Percentiles rank a stretch among this genome's conserved stretches.
phyloP scores from a whole-genome alignment of 2,797 vertebrate genomes.

The Martes flavigula region DNA sequence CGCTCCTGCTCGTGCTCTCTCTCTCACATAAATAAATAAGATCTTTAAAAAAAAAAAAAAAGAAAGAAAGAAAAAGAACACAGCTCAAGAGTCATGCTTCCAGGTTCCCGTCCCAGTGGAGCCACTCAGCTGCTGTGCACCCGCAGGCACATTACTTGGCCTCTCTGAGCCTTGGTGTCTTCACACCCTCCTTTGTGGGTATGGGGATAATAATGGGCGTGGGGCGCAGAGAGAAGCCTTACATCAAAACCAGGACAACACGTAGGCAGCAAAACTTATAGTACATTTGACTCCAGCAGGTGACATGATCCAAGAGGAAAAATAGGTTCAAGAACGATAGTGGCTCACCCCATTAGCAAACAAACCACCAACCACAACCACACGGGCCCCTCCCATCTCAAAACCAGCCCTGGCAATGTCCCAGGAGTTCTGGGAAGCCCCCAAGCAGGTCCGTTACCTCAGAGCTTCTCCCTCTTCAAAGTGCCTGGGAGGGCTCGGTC shows the following conservation, averaged over 20 bases:
- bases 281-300: not conserved
- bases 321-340: not conserved
- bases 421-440: not conserved
- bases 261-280: no score
- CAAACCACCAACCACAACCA: not conserved
- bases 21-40: not conserved
- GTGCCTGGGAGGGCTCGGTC: not conserved
- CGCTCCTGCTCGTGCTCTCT: not conserved
- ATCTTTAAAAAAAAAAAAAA: not conserved
- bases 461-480: no score
- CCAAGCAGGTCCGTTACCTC: not conserved
- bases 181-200: not conserved
- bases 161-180: not conserved
- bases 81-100: fast-evolving
- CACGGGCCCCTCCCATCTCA: not conserved
- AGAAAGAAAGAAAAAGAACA: not conserved
- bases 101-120: fast-evolving
- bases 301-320: not conserved
- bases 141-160: fast-evolving
- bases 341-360: not conserved
- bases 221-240: no score
- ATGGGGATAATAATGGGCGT: not conserved
- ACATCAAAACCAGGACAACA: not conserved
- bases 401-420: not conserved
- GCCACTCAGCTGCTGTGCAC: not conserved